Base-by-base conservation (phyloP, 1,140 invertebrate species). In the Brachionus paranguensis region DNA sequence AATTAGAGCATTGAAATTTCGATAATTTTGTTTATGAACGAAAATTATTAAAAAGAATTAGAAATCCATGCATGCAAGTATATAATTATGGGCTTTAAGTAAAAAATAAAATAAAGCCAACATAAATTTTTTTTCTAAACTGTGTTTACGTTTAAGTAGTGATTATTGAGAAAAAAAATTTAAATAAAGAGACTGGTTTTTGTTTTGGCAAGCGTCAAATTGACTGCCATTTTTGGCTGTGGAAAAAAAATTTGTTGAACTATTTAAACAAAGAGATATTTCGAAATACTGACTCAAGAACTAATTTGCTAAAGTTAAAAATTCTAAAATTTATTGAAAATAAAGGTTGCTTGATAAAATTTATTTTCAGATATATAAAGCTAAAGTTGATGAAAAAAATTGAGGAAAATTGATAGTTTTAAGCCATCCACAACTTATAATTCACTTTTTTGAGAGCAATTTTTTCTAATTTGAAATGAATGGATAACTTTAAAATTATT, bases 1-100 rank as follows among this genome's bases (percentile, higher is more conserved):
- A 60, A 60, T 60, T 60, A 60, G 53, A 17, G 53, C 53, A 60
- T 60, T 60, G 53, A 60, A 24, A 60, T 60, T 60, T 60, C 53
- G 53, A 60, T 60, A 60, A 43, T 72, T 68, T 68, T 29, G 68
- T 72, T 72, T 72, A 72, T 72, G 68, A 72, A 72, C 33, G 5
- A 72, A 72, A 45, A 41, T 43, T 72, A 72, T 43, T 20, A 72
- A 72, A 72, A 72, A 41, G 20, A 72, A 72, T 20, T 72, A 72
- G 17, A 41, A 72, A 72, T 72, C 37, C 17, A 72, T 43, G 68
- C 68, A 72, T 72, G 33, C 37, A 45, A 72, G 68, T 72, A 72
- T 41, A 72, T 41, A 43, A 60, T 17, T 60, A 7, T 60, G 53
- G 53, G 17, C 53, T 60, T 60, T 60, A 60, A 20, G 20, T 60